A percentile compares a stretch with the other conserved stretches of the same genome.
phyloP scores from a whole-genome alignment of 1,140 invertebrate genomes.

The Drosophila guanche region DNA sequence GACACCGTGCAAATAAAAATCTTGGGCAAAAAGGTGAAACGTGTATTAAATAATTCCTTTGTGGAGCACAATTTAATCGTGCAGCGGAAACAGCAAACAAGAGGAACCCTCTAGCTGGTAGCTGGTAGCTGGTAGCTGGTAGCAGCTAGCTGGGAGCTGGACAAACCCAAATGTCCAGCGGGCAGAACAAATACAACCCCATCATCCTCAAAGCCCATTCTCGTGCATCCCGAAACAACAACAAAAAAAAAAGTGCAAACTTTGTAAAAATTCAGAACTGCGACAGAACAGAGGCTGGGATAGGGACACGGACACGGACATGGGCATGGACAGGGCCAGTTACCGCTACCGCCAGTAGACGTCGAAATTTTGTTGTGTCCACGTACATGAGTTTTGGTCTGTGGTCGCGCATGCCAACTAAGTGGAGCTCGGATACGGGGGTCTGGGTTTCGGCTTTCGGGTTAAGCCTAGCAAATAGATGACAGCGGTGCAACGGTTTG shows the following conservation, averaged over 20 bases:
- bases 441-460: conserved; percentile 1
- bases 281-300: conserved; percentile 13
- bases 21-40: conserved; percentile 77
- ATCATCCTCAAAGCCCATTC: conserved; percentile 27
- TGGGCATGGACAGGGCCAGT: no score
- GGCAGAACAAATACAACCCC: conserved; percentile 60
- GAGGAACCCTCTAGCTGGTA: conserved; percentile 16
- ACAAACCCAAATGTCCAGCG: conserved; percentile 62
- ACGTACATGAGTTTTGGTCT: conserved; percentile 74
- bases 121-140: no score
- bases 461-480: conserved; percentile 65
- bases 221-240: conserved; percentile 12
- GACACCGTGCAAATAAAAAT: conserved; percentile 75
- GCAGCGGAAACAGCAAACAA: conserved; percentile 75
- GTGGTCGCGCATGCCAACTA: conserved; percentile 74
- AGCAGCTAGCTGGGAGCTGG: no score
- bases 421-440: conserved; percentile 32
- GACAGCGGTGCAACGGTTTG: conserved; percentile 77
- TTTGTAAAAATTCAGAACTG: conserved; percentile 77
- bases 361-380: conserved; percentile 64
- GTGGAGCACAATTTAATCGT: conserved; percentile 82
- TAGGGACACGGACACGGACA: neutral
- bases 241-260: conserved; percentile 64
- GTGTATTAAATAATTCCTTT: conserved; percentile 83
- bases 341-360: no score